phyloP scores from a whole-genome alignment of 2,797 vertebrate species.

The Microhierax caerulescens region DNA sequence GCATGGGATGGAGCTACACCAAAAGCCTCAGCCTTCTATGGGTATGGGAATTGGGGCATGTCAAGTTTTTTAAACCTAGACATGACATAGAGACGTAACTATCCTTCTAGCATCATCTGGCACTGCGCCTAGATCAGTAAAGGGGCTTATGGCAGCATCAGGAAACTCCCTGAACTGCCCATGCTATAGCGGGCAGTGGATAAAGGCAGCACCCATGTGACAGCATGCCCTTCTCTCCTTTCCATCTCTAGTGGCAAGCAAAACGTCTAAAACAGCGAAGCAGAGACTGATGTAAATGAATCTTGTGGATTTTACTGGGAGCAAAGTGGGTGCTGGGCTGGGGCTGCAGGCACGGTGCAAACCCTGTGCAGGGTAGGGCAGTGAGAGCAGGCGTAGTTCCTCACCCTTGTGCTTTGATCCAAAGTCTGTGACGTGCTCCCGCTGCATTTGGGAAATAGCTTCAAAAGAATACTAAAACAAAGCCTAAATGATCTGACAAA shows the following conservation, averaged over 20 bases:
- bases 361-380: neutral
- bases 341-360: neutral
- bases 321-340: neutral
- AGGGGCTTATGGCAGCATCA: neutral
- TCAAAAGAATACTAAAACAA: neutral
- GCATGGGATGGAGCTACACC: neutral
- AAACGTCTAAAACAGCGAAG: neutral
- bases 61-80: neutral
- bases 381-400: neutral
- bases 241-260: neutral
- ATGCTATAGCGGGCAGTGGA: neutral
- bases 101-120: neutral
- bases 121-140: neutral
- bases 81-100: neutral
- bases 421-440: neutral
- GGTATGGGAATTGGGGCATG: no score
- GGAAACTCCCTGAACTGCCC: neutral
- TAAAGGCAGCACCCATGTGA: fast-evolving
- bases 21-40: neutral
- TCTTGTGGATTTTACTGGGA: neutral
- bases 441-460: neutral
- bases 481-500: neutral
- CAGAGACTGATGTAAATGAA: neutral
- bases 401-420: neutral
- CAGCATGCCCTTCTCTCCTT: neutral